A percentile compares a stretch with the other conserved stretches of the same genome.
Conservation (phyloP, 2,113 vertebrate genomes). For the Cyphomyrus discorhynchus region DNA sequence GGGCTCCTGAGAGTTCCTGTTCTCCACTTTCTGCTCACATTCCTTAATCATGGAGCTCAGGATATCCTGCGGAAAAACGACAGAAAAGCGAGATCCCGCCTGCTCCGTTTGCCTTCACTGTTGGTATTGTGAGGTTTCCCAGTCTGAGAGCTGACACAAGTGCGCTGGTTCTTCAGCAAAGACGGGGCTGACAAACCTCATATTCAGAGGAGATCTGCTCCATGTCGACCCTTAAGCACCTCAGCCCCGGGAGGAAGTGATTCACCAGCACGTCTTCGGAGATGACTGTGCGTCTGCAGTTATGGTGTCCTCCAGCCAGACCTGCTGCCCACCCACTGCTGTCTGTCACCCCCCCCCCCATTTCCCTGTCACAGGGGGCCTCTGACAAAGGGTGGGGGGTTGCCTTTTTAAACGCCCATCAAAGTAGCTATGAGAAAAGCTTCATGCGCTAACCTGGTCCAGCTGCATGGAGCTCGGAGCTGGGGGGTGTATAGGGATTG, state of each 20-base stretch:
- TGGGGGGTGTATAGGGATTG: not conserved
- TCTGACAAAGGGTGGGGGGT: not conserved
- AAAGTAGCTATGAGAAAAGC: not conserved
- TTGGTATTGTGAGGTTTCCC: not conserved
- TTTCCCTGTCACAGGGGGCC: too few relatives aligned
- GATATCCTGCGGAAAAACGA: slow-evolving; percentile 72
- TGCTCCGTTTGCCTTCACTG: not conserved
- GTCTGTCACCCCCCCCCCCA: not conserved
- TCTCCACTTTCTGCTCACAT: slow-evolving; percentile 97
- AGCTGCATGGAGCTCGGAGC: not conserved
- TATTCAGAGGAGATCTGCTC: slow-evolving; percentile 95
- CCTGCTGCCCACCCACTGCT: not conserved
- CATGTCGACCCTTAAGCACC: slow-evolving; percentile 91
- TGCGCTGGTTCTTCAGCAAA: not conserved
- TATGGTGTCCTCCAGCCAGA: slow-evolving; percentile 52
- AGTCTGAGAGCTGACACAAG: not conserved
- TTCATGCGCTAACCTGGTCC: not conserved
- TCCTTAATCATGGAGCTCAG: slow-evolving; percentile 98
- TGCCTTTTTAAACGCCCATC: not conserved
- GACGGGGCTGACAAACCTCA: slow-evolving; percentile 65
- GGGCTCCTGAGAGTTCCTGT: slow-evolving; percentile 84
- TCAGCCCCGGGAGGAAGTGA: slow-evolving; percentile 93
- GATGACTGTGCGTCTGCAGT: slow-evolving; percentile 73
- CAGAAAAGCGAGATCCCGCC: not conserved
- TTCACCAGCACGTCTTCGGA: slow-evolving; percentile 97